These are phyloP conservation scores for Dusona sp. DNA, from an alignment of 2,888 invertebrate genomes.

Conservation along the genomic window DNA sequence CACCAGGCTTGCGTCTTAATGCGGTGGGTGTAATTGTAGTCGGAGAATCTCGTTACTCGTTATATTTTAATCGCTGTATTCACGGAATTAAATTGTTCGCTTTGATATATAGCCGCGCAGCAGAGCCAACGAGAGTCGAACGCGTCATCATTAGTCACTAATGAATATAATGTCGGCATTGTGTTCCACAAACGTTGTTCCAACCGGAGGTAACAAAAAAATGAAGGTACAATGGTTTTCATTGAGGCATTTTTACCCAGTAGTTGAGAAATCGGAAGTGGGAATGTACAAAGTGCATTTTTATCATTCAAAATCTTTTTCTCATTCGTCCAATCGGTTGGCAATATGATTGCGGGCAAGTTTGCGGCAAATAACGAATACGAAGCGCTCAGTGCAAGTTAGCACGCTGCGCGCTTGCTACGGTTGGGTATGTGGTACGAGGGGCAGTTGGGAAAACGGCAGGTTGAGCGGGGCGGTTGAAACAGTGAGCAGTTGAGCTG, in stretches of 20 bases:
- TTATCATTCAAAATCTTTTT: not conserved
- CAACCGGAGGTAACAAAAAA: not conserved
- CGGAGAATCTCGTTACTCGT: not conserved
- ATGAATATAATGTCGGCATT: not conserved
- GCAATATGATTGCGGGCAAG: not conserved
- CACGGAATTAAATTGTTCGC: not conserved
- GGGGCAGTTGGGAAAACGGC: too few relatives aligned
- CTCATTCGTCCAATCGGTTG: not conserved
- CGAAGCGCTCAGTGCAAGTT: too few relatives aligned
- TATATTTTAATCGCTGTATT: not conserved
- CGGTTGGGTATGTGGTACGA: too few relatives aligned
- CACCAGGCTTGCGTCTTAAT: not conserved
- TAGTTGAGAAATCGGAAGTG: constrained; percentile 6
- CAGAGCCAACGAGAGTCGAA: not conserved
- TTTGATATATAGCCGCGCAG: not conserved
- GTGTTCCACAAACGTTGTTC: not conserved
- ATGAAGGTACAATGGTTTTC: not conserved
- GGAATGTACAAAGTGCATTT: not conserved
- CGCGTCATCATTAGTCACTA: not conserved
- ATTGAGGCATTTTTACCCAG: not conserved
- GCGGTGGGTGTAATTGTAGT: not conserved
- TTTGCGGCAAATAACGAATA: constrained; percentile 32
- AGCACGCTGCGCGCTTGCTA: too few relatives aligned
- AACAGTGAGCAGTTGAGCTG: too few relatives aligned
- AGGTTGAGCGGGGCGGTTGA: too few relatives aligned